Base-by-base conservation (phyloP, 2,797 vertebrate species). In the Cirrhinus mrigala region DNA sequence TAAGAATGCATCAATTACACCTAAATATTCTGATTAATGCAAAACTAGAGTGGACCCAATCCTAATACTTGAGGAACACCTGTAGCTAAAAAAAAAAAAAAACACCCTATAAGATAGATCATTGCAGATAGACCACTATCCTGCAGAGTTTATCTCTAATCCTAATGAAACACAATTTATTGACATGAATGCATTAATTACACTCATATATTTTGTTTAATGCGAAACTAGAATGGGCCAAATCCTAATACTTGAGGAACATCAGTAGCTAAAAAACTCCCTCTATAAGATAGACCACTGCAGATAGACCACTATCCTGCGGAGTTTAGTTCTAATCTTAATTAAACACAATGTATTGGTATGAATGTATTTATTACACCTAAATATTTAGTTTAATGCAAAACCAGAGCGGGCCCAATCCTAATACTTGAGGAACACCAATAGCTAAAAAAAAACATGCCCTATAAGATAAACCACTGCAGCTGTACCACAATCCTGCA, bases 401-500 rank as follows among this genome's bases (percentile, higher is more conserved):
- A 62, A 82, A 50, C n/a, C 24, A 33, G 18, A 82, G 44, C 4
- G 27, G 24, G 44, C 70, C 20, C 7, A 52, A 22, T 66, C 20
- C 46, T 52, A 24, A 66, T 52, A 64, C 71, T 66, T 82, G 81
- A 50, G 69, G 40, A 48, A 74, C 40, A 73, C 52, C 80, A 46
- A 22, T 44, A 60, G 52, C 29, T 29, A 62, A 12, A 29, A 62
- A 12, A 29, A 46, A 46, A 7, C n/a, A n/a, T 0, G 1, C 29
- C 27, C 3, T 54, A 3, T 16, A 20, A 44, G 20, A 33, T 37
- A 66, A 56, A 58, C 18, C 52, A 54, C 18, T 20, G n/a, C 18
- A 20, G 18, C 7, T 54, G 20, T 18, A 10, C 27, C 27, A 16
- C 14, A 29, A 64, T 64, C 6, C 62, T 66, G 14, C 62, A 33